Conservation (phyloP, 2,888 invertebrate genomes). For the Girardia tigrina region DNA sequence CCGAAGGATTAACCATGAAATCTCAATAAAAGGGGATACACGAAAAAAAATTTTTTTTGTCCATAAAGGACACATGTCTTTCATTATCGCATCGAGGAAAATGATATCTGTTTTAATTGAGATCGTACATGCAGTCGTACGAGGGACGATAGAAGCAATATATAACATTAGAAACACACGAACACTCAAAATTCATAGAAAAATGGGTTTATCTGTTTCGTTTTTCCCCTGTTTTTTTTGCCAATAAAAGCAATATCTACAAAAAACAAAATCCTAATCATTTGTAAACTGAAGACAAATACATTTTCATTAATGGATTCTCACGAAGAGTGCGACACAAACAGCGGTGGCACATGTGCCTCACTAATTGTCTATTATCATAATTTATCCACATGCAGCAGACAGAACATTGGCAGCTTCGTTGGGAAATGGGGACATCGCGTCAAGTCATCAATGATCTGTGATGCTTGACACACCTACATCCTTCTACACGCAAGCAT, state of each 20-base stretch:
- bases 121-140: background rate
- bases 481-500: no score
- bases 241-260: background rate
- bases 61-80: slow-evolving; percentile 17
- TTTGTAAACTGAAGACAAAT: slow-evolving; percentile 1
- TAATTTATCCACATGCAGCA: background rate
- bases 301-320: slow-evolving; percentile 23
- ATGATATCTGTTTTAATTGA: slow-evolving; percentile 23
- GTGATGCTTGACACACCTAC: slow-evolving; percentile 19
- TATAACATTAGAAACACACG: background rate
- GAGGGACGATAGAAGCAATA: no score
- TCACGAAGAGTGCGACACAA: slow-evolving; percentile 23
- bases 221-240: no score
- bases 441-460: slow-evolving; percentile 15
- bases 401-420: background rate
- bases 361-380: slow-evolving; percentile 16
- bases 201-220: no score
- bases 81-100: background rate
- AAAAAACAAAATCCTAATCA: background rate
- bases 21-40: background rate
- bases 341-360: slow-evolving; percentile 19
- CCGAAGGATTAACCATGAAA: background rate
- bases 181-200: background rate
- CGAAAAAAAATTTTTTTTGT: background rate
- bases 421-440: slow-evolving; percentile 4